Base-by-base conservation (phyloP, 2,797 vertebrate species). In the Tenualosa thibaudeaui region DNA sequence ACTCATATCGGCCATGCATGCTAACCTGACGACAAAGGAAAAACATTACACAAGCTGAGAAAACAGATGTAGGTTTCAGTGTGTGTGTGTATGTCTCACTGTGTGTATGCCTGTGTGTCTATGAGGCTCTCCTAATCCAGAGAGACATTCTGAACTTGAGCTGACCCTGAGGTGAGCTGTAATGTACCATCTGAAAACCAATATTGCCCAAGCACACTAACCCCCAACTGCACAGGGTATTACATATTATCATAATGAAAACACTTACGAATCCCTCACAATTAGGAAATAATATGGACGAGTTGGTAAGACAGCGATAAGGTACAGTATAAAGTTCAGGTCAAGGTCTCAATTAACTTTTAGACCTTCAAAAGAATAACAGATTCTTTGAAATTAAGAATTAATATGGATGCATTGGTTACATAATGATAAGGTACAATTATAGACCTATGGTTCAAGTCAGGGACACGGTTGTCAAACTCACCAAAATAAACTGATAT, bases 131-230 rank as follows among this genome's bases (percentile, higher is more conserved):
- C 37, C 40, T 78, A 78, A 78, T 78, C 71, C 71, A 43, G 71
- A 46, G 26, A 78, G 71, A 19, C 17, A 78, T 78, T 78, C 40
- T 46, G 71, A 78, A 40, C 71, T 78, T 19, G 17, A 78, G 17
- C 1, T 78, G 37, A 78, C 71, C 71, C 19, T 19, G 71, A 78
- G 71, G 71, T 78, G 37, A 46, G 71, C 71, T 78, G 26, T 75
- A 75, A 31, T 40, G 68, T 46, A 78, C 71, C 71, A 46, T 19
- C 22, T 78, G 40, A 78, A 78, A 78, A 19, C 71, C 7, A 78
- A 78, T 22, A 78, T 51, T 12, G 19, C 65, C 13, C 65, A 40
- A 71, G 26, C 60, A 10, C 65, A 6, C 13, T 46, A 78, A 46
- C 0, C 37, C 12, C 40, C 40, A 46, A 22, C 17, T 22, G 15